Base-by-base conservation (phyloP, 2,797 vertebrate genomes). In the Siniperca obscura region DNA sequence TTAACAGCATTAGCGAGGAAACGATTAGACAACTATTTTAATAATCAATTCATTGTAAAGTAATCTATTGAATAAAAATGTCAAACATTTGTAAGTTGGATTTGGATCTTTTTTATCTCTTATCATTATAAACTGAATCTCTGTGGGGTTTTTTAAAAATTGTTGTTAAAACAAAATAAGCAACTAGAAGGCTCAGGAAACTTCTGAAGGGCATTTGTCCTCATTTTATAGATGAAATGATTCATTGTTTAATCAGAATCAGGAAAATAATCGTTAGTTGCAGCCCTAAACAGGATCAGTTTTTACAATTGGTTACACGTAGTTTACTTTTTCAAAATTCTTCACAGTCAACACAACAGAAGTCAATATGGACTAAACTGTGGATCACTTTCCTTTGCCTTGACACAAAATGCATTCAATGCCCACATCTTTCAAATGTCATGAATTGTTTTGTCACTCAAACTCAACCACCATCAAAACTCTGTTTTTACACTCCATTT, bases 1-100 rank as follows among this genome's bases (percentile, higher is more conserved):
- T 42, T 34, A 77, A 50, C 59, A 44, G 60, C 52, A 27, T 55
- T 1, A 69, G 40, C 12, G 5, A 17, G 70, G 81, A 83, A 73
- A 57, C 21, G 0, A 76, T 76, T 27, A 71, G 36, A 46, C 19
- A 7, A 12, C n/a, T 4, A 27, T 52, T 46, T 64, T 44, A 36
- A 66, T 36, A 3, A 52, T 25, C 40, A 4, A 19, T 61, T 57
- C 21, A 27, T 5, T 70, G 16, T 59, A 22, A 12, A 21, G 25
- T 13, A 4, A 22, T 25, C 36, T 21, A 13, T 3, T 11, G 1
- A 16, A 8, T 11, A n/a, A 14, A 68, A 22, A 25, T 27, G 19
- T n/a, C 38, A 27, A 61, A 53, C 25, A 44, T 22, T 21, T 44
- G 2, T 16, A 5, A 12, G n/a, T 5, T 60, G 6, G 30, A 38